These are phyloP conservation scores for Prunella himalayana DNA, from an alignment of 2,113 vertebrate genomes.

Conservation along the genomic window DNA sequence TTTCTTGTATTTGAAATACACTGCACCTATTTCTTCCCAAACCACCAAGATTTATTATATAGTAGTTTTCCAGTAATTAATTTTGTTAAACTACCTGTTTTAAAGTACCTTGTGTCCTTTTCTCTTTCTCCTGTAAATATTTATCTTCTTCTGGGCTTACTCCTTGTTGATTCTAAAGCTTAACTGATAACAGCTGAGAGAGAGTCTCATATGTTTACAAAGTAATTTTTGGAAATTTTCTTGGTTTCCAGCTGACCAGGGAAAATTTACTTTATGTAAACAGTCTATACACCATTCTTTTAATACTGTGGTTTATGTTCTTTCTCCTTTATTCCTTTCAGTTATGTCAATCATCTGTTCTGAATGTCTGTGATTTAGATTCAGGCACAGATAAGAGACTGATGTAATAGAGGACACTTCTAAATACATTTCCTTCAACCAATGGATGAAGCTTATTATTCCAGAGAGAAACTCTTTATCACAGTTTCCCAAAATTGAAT, in stretches of 20 bases:
- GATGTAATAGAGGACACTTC: neutral
- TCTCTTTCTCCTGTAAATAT: neutral
- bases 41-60: neutral
- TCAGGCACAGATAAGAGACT: neutral
- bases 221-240: neutral
- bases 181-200: neutral
- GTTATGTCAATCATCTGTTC: neutral
- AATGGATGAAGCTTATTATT: neutral
- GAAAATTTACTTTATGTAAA: neutral
- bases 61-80: neutral
- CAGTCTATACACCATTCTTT: neutral
- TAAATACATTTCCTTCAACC: neutral
- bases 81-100: neutral
- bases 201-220: neutral
- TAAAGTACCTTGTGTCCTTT: neutral
- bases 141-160: neutral
- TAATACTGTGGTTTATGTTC: neutral
- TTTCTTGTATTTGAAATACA: neutral
- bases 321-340: neutral
- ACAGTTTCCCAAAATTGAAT: accelerated
- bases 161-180: neutral
- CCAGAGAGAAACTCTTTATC: neutral
- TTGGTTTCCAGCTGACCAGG: neutral
- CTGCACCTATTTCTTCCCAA: neutral
- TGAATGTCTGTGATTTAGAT: neutral